Evolutionary conservation across 2,888 invertebrate genomes (phyloP).

Genomic region (Megamerina dolium): DNA sequence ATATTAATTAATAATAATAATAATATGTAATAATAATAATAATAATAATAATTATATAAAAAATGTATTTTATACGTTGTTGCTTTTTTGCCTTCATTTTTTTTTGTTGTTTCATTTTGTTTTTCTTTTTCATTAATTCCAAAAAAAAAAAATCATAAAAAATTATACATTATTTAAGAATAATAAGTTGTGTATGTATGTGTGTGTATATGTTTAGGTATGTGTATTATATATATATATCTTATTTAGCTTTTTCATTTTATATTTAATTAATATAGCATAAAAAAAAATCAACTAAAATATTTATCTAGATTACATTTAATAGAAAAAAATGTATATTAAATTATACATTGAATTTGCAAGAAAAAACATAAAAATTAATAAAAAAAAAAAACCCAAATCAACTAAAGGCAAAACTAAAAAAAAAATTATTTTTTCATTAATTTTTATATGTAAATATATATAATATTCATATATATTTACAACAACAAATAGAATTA

Average conservation of each 20-base stretch:
- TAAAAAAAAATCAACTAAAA: constrained; percentile 49
- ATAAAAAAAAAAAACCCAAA: too few species aligned
- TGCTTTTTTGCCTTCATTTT: constrained; percentile 10
- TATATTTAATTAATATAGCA: constrained; percentile 34
- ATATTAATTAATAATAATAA: constrained; percentile 25
- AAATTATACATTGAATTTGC: too few species aligned
- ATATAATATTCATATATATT: too few species aligned
- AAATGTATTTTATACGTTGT: constrained; percentile 24
- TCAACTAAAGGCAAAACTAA: too few species aligned
- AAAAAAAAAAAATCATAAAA: constrained; percentile 1
- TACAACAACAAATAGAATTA: too few species aligned
- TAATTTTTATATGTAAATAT: too few species aligned
- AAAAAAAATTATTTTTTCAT: too few species aligned
- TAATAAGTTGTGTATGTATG: background rate
- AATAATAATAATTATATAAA: constrained; percentile 32
- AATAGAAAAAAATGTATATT: constrained; percentile 24
- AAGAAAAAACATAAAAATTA: too few species aligned
- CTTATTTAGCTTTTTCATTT: constrained; percentile 23
- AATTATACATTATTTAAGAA: background rate
- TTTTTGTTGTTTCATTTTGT: constrained; percentile 7
- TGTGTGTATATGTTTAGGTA: constrained; percentile 2
- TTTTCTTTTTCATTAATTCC: constrained; percentile 7
- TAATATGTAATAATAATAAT: too few species aligned
- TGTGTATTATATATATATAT: constrained; percentile 15
- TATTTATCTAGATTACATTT: constrained; percentile 49